phyloP scores from a whole-genome alignment of 1,140 invertebrate species.

The Anastatus disparis region DNA sequence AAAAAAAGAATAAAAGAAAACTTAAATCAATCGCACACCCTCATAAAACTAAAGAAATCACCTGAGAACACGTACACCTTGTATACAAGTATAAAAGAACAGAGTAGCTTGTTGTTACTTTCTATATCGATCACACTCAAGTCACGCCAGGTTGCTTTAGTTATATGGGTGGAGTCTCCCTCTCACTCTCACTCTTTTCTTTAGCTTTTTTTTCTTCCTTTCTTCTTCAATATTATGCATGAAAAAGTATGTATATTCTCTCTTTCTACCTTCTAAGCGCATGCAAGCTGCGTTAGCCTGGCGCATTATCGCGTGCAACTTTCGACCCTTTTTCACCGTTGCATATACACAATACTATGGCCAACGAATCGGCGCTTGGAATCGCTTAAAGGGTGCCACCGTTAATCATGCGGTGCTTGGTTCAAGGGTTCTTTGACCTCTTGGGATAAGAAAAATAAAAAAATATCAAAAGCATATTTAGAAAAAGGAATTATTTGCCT shows the following conservation, averaged over 20 bases:
- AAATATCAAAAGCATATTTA: neutral
- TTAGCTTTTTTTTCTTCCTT: no score
- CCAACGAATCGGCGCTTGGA: slow-evolving; percentile 1
- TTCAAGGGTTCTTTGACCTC: slow-evolving; percentile 9
- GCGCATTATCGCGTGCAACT: slow-evolving; percentile 34
- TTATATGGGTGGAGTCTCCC: neutral
- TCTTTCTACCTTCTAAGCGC: neutral
- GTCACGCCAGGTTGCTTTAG: slow-evolving; percentile 19
- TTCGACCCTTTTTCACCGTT: neutral
- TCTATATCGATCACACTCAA: slow-evolving; percentile 18
- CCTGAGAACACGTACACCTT: slow-evolving; percentile 2
- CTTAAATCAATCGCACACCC: neutral
- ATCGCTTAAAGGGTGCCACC: slow-evolving; percentile 25
- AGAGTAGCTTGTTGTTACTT: neutral
- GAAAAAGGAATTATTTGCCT: neutral
- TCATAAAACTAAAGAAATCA: neutral
- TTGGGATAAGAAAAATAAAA: neutral
- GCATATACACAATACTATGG: no score
- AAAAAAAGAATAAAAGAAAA: neutral
- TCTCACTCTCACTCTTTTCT: no score
- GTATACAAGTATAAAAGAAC: no score
- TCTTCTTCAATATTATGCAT: neutral
- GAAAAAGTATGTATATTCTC: slow-evolving; percentile 13
- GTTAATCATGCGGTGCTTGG: slow-evolving; percentile 5
- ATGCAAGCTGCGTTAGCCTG: no score